Conservation (phyloP, 1,140 invertebrate genomes). For the Megathymus violae region DNA sequence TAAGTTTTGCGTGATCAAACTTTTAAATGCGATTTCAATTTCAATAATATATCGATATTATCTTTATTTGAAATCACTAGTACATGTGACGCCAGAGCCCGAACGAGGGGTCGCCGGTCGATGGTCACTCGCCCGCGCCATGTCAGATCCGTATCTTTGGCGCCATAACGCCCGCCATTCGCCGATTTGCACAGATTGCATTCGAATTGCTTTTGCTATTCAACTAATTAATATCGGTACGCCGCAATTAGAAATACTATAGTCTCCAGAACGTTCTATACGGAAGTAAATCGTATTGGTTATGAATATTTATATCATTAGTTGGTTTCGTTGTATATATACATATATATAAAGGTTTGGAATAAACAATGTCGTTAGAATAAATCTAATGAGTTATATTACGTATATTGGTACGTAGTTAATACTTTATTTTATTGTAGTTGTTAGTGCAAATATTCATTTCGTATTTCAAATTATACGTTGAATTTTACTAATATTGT, state of each 20-base stretch:
- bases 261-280: conserved; percentile 1
- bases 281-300: conserved; percentile 10
- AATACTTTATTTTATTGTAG: too few relatives aligned
- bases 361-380: too few relatives aligned
- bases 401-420: too few relatives aligned
- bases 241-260: conserved; percentile 21
- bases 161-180: conserved; percentile 63
- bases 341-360: too few relatives aligned
- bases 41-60: too few relatives aligned
- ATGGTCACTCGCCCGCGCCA: conserved; percentile 64
- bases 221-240: conserved; percentile 60
- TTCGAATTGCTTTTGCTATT: conserved; percentile 58
- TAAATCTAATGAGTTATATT: too few relatives aligned
- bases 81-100: conserved; percentile 46
- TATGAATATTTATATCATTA: conserved; percentile 36
- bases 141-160: conserved; percentile 71
- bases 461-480: too few relatives aligned
- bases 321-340: conserved; percentile 5
- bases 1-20: too few relatives aligned
- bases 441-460: too few relatives aligned
- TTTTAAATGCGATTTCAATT: too few relatives aligned
- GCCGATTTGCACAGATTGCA: conserved; percentile 68
- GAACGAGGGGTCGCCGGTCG: conserved; percentile 56
- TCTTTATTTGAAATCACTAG: conserved; percentile 13
- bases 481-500: too few relatives aligned